Conservation (phyloP, 2,113 vertebrate genomes). For the Eira barbara region DNA sequence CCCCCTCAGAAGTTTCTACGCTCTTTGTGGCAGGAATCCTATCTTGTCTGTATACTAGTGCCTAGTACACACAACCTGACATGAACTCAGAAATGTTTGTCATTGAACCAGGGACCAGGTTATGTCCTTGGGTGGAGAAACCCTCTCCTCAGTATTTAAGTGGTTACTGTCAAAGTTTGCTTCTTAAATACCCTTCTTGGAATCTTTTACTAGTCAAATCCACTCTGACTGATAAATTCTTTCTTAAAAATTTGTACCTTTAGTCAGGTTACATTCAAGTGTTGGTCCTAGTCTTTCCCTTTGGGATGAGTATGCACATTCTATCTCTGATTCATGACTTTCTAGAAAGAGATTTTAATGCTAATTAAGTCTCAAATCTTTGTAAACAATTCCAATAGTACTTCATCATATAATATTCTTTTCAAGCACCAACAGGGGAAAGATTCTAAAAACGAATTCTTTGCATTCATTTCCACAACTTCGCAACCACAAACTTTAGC, state of each 20-base stretch:
- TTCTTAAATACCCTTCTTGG: neutral
- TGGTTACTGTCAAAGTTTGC: neutral
- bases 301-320: neutral
- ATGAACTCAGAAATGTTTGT: neutral
- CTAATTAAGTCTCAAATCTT: neutral
- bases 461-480: neutral
- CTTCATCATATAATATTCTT: neutral
- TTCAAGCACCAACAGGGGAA: neutral
- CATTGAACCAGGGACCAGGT: neutral
- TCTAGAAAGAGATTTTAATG: neutral
- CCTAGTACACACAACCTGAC: neutral
- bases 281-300: neutral
- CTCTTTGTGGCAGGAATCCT: neutral
- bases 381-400: neutral
- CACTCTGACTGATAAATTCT: neutral
- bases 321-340: neutral
- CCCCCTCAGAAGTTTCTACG: neutral
- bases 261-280: neutral
- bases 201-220: conserved; percentile 1
- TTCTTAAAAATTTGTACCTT: neutral
- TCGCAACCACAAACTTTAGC: neutral
- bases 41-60: neutral
- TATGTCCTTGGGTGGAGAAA: neutral
- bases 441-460: conserved; percentile 15
- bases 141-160: neutral